Evolutionary conservation across 2,797 vertebrate species (phyloP), one percentile per base, ranked within the genome.

Genomic region (Pseudochromis fuscus): DNA sequence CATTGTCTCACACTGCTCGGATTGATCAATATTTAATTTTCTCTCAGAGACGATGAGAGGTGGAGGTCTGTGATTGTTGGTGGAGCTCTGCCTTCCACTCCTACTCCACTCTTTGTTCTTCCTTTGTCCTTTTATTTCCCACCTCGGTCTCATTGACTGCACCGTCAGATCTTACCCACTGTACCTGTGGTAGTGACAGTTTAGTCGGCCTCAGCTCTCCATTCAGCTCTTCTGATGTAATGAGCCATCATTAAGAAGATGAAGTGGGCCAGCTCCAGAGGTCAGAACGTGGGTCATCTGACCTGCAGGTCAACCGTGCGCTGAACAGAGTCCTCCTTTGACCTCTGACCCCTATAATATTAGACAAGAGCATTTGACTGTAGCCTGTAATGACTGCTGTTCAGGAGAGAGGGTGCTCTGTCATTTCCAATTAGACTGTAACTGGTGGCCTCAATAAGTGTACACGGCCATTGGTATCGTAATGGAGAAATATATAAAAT

Each of bases 1-100:
- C 84, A 77, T 95, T 93, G 92, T 95, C 94, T 95, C 90, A 80
- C 92, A 83, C 89, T 84, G 91, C 93, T 89, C 75, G 86, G 63
- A 84, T 82, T 95, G 95, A 95, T 96, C 96, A 95, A 95, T 96
- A 95, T 95, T 96, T 96, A 95, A 96, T 97, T 97, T 97, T 95
- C 95, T 95, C 92, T 75, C 77, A 11, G 92, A 93, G 91, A 93
- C 82, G 69, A 86, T 82, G 82, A 84, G 84, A 84, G 75, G 83
- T 77, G 63, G 72, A 77, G 70, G 78, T 89, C 84, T 87, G 82
- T 83, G 84, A 82, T 82, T 81, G 85, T 82, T 78, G 75, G 48
- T 58, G 64, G 16, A 76, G 58, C 46, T 30, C 15, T 76, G 49
- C 46, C 45, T 57, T 77, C 51, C 8, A n/a, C 38, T 3, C 53